Evolutionary conservation across 2,888 invertebrate genomes (phyloP), one percentile per base, ranked within the genome.

Genomic region (Drosophila prostipennis): DNA sequence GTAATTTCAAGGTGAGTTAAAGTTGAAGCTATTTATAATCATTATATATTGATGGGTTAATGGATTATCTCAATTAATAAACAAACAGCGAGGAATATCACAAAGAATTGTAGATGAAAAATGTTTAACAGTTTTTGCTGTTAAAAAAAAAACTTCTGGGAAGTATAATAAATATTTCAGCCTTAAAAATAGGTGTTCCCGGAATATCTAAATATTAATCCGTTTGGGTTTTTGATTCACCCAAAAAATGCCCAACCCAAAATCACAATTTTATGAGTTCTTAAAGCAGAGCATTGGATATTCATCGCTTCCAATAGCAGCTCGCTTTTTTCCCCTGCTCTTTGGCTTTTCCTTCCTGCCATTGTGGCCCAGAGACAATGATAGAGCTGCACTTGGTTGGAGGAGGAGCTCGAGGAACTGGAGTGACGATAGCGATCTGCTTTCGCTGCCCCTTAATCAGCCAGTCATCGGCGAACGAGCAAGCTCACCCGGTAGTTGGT

Each of bases 321-420:
- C 13, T 14, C 45, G 32, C 5, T 40, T 46, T 64, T 63, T 57
- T 40, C 49, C 57, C 39, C 23, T 37, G 39, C 40, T 29, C n/a
- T 36, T 26, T 48, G 34, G 37, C 26, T 42, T 74, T 64, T 36
- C 84, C 69, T 80, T 87, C 87, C 87, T 84, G 71, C 71, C 85
- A 80, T 80, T 80, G 85, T 84, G 46, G 64, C 52, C 19, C 43
- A 53, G 71, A 53, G 71, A 72, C 65, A 76, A 69, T 37, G 53
- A 58, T 53, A 43, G 49, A 52, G 64, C 61, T 61, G 63, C 61
- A 61, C 61, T 61, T 68, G 67, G 10, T 14, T 42, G 54, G 49
- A 61, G 54, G 64, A 55, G 43, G 54, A 72, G 52, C 57, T 29
- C 60, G 43, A 23, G 13, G 10, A 34, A 48, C n/a, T 36, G 67